Conservation (phyloP, 2,888 invertebrate genomes). For the Plagiodera versicolora region DNA sequence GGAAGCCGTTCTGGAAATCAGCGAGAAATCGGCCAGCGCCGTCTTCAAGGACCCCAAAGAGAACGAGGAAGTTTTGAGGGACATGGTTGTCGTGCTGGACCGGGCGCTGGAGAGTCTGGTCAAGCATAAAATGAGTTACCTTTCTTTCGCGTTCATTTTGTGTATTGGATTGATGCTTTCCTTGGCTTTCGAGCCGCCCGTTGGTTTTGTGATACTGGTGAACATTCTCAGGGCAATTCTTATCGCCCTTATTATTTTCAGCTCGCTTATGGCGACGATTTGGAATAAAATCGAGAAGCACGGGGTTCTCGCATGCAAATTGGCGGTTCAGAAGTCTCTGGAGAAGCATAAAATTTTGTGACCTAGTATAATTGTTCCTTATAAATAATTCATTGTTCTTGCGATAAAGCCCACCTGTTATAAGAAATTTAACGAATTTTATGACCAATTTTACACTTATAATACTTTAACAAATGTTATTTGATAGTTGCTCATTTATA, state of each 20-base stretch:
- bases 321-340: conserved; percentile 66
- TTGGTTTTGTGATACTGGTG: conserved; percentile 55
- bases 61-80: conserved; percentile 54
- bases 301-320: conserved; percentile 73
- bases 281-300: conserved; percentile 84
- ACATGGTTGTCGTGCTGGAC: conserved; percentile 64
- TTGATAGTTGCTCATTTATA: no score
- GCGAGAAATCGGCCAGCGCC: conserved; percentile 37
- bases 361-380: no score
- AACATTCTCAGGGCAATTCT: conserved; percentile 65
- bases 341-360: no score
- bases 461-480: no score
- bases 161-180: conserved; percentile 58
- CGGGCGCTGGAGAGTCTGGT: conserved; percentile 59
- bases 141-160: conserved; percentile 57
- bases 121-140: conserved; percentile 59
- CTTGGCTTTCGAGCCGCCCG: conserved; percentile 56
- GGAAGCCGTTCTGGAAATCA: conserved; percentile 57
- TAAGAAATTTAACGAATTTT: no score
- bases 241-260: conserved; percentile 68
- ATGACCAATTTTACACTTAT: no score
- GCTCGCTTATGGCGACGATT: conserved; percentile 74
- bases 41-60: conserved; percentile 29
- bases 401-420: no score
- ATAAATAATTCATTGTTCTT: no score